Percentiles rank a stretch among this genome's conserved stretches.
These are phyloP conservation scores for Chionis minor DNA, from an alignment of 2,113 vertebrate species.

Conservation along the genomic window DNA sequence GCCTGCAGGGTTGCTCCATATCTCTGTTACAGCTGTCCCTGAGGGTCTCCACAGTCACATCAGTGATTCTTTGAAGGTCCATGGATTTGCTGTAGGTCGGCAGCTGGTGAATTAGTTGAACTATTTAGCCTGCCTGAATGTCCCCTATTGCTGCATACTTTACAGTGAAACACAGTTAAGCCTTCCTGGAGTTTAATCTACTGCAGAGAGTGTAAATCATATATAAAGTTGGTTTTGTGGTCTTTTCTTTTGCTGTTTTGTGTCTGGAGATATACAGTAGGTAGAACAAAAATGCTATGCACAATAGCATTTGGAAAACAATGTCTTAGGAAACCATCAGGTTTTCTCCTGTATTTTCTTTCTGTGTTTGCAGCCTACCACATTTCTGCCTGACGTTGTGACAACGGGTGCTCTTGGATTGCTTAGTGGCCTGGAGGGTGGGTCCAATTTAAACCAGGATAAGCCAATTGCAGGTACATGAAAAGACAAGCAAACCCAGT, in stretches of 20 bases:
- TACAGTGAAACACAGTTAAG: background rate
- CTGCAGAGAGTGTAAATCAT: background rate
- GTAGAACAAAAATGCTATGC: background rate
- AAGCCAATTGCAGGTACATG: fast-evolving
- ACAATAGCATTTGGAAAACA: background rate
- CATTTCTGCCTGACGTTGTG: background rate
- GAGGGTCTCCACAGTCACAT: background rate
- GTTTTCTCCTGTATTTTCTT: background rate
- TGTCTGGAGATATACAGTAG: background rate
- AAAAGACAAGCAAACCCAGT: background rate
- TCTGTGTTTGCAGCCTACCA: background rate
- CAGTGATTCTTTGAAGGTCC: background rate
- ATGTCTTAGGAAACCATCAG: background rate
- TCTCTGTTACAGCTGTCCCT: background rate
- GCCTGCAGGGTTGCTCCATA: background rate
- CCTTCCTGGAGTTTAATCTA: background rate
- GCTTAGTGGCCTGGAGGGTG: background rate
- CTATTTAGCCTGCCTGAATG: background rate
- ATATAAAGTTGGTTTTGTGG: background rate
- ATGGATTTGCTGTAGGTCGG: background rate
- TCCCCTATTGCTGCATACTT: background rate
- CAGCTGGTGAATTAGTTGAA: background rate
- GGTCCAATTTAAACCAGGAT: background rate
- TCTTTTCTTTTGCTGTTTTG: background rate
- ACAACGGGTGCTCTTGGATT: background rate